A percentile compares a stretch with the other conserved stretches of the same genome.
phyloP scores from a whole-genome alignment of 1,140 invertebrate species.

The Drosophila mojavensis region DNA sequence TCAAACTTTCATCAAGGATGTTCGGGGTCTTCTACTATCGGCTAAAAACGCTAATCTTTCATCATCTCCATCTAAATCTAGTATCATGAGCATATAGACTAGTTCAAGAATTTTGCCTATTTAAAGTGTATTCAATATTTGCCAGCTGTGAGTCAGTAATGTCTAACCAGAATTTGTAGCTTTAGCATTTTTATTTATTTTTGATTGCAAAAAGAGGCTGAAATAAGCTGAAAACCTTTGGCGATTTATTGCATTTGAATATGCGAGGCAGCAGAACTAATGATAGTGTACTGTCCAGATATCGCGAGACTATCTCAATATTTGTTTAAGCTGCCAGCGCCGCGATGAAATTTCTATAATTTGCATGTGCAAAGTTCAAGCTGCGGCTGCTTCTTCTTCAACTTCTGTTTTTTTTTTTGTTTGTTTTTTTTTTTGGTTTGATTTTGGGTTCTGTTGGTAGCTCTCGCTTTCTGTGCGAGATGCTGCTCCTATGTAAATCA shows the following conservation, averaged over 20 bases:
- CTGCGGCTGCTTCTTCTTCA: background rate
- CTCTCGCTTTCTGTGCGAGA: background rate
- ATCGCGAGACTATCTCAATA: conserved; percentile 57
- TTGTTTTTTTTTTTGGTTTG: conserved; percentile 9
- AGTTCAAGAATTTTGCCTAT: too few species aligned
- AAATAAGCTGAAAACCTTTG: conserved; percentile 1
- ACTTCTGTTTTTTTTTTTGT: conserved; percentile 2
- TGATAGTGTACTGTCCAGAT: conserved; percentile 55
- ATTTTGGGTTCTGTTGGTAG: background rate
- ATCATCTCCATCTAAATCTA: too few species aligned
- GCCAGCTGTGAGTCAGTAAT: too few species aligned
- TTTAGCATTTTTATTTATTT: conserved; percentile 2
- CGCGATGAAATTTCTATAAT: conserved; percentile 75
- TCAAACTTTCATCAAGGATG: too few species aligned
- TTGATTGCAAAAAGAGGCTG: background rate
- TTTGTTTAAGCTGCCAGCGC: conserved; percentile 56
- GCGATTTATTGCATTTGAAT: conserved; percentile 74
- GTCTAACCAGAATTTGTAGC: background rate
- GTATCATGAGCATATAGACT: too few species aligned
- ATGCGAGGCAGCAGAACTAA: conserved; percentile 55
- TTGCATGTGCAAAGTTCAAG: conserved; percentile 58
- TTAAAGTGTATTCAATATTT: background rate
- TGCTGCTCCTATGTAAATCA: conserved; percentile 73
- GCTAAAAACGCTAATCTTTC: too few species aligned
- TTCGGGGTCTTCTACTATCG: too few species aligned